These are phyloP conservation scores for Trichonephila inaurata DNA, from an alignment of 1,140 invertebrate genomes.

Conservation along the genomic window DNA sequence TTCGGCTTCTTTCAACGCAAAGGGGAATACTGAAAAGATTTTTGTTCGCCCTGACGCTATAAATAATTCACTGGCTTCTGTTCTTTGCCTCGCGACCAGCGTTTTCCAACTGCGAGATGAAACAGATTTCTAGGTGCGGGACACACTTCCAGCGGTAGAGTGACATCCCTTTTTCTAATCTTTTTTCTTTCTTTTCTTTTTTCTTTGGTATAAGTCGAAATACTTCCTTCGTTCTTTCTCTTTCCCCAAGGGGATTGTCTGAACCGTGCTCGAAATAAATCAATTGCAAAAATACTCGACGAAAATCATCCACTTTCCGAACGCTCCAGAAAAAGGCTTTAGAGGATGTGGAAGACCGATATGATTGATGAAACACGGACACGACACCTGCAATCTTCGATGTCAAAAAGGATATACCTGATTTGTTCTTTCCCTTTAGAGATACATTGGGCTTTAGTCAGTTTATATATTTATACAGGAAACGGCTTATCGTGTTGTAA, in stretches of 20 bases:
- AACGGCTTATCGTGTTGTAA: neutral
- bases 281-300: constrained; percentile 38
- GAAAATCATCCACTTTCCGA: constrained; percentile 26
- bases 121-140: constrained; percentile 23
- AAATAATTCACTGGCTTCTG: constrained; percentile 45
- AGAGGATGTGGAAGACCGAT: neutral
- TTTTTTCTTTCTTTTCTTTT: neutral
- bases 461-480: neutral
- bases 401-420: constrained; percentile 22
- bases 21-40: constrained; percentile 20
- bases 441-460: neutral
- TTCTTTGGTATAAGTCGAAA: constrained; percentile 4
- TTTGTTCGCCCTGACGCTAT: neutral
- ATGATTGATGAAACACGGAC: constrained; percentile 35
- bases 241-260: neutral
- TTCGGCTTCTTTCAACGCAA: neutral
- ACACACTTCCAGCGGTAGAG: constrained; percentile 1
- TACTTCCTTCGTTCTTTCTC: constrained; percentile 20
- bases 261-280: constrained; percentile 41
- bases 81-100: constrained; percentile 16
- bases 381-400: constrained; percentile 18
- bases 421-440: constrained; percentile 16
- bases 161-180: neutral
- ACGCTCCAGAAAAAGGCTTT: neutral
- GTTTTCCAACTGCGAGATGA: constrained; percentile 21